These are phyloP conservation scores for Limnothrissa miodon DNA, from an alignment of 2,113 vertebrate species.

Conservation along the genomic window DNA sequence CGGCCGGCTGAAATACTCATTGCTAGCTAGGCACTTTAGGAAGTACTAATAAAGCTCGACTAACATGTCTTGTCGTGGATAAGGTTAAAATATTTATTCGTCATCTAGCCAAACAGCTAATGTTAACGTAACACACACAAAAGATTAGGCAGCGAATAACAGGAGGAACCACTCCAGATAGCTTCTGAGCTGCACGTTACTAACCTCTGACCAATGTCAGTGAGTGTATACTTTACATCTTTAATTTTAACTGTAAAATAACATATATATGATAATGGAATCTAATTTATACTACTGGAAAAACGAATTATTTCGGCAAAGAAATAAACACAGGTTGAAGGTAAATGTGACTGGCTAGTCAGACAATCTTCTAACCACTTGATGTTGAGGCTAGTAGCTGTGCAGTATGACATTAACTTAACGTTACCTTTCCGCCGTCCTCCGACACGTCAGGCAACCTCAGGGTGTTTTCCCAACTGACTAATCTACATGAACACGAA, in stretches of 20 bases:
- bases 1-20: neutral
- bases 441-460: neutral
- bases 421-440: neutral
- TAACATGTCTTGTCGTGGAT: neutral
- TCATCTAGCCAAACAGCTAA: neutral
- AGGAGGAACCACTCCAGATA: neutral
- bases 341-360: neutral
- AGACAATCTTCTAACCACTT: neutral
- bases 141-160: neutral
- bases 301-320: neutral
- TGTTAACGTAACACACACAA: too few relatives aligned
- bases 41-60: neutral
- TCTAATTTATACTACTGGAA: neutral
- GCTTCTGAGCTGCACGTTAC: neutral
- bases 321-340: neutral
- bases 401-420: constrained; percentile 2
- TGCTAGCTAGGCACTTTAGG: neutral
- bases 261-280: neutral
- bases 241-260: neutral
- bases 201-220: neutral
- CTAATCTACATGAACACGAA: neutral
- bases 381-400: neutral
- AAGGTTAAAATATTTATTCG: neutral
- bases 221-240: neutral
- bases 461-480: neutral